Evolutionary conservation across 2,888 invertebrate genomes (phyloP).

Genomic region (Cephus rjabovi): DNA sequence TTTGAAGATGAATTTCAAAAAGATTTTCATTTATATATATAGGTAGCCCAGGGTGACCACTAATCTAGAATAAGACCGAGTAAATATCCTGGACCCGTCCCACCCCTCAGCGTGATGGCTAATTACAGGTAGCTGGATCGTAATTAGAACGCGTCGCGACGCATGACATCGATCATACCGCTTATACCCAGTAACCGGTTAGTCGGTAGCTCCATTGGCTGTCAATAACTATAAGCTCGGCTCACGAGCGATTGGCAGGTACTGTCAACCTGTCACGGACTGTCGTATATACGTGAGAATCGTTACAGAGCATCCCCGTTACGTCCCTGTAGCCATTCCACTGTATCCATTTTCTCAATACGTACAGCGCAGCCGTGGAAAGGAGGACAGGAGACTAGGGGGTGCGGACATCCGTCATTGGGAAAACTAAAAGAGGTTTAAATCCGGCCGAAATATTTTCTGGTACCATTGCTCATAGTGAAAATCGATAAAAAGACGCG

Average conservation of each 20-base stretch:
- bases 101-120: constrained; percentile 23
- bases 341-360: neutral
- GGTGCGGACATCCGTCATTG: neutral
- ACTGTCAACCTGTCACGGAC: neutral
- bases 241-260: neutral
- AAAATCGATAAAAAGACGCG: neutral
- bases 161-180: constrained; percentile 55
- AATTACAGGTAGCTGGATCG: constrained; percentile 48
- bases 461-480: neutral
- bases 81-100: neutral
- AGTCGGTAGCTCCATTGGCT: constrained; percentile 46
- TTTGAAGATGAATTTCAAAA: too few relatives aligned
- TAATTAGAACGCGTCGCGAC: constrained; percentile 54
- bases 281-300: neutral
- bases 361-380: neutral
- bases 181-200: constrained; percentile 24
- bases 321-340: neutral
- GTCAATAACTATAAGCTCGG: constrained; percentile 54
- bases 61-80: neutral
- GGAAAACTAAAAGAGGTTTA: neutral
- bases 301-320: neutral
- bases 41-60: neutral
- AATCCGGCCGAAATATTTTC: neutral
- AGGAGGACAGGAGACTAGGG: neutral
- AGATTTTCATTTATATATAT: too few relatives aligned